Evolutionary conservation across 2,113 vertebrate genomes (phyloP).

Genomic region (Lontra canadensis): DNA sequence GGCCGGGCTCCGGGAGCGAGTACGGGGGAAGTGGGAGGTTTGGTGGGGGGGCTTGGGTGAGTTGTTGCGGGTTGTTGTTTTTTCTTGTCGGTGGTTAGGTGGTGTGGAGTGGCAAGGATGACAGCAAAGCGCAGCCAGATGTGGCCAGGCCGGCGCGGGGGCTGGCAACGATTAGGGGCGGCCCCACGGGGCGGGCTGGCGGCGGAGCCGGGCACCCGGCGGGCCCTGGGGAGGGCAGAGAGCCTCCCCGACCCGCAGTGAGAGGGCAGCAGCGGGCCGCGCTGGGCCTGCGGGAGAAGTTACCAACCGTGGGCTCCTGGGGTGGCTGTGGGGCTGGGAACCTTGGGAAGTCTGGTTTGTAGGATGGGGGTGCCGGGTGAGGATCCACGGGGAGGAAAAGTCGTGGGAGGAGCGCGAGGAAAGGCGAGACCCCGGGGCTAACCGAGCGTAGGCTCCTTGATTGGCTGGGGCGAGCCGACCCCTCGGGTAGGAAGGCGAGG

Average conservation of each 20-base stretch:
- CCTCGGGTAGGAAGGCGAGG: background rate
- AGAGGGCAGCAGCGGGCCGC: constrained; percentile 77
- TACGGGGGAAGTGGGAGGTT: constrained; percentile 25
- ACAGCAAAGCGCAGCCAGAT: constrained; percentile 87
- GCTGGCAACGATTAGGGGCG: constrained; percentile 83
- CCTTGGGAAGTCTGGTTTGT: background rate
- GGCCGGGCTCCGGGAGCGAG: background rate
- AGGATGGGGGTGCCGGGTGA: background rate
- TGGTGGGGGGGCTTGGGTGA: constrained; percentile 42
- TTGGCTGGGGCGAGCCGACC: background rate
- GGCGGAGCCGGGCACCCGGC: background rate
- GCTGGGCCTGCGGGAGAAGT: constrained; percentile 61
- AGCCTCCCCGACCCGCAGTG: constrained; percentile 66
- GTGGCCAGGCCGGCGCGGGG: constrained; percentile 83
- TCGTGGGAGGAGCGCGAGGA: background rate
- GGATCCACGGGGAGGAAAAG: background rate
- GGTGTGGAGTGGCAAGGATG: constrained; percentile 78
- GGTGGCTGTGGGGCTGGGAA: background rate
- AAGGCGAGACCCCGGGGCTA: background rate
- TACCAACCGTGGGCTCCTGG: background rate
- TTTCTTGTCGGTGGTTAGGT: background rate
- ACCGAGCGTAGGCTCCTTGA: background rate
- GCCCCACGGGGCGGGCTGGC: background rate
- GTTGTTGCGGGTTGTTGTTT: constrained; percentile 32
- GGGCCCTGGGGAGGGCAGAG: background rate